phyloP scores from a whole-genome alignment of 2,888 invertebrate species.

The Sisyra terminalis region DNA sequence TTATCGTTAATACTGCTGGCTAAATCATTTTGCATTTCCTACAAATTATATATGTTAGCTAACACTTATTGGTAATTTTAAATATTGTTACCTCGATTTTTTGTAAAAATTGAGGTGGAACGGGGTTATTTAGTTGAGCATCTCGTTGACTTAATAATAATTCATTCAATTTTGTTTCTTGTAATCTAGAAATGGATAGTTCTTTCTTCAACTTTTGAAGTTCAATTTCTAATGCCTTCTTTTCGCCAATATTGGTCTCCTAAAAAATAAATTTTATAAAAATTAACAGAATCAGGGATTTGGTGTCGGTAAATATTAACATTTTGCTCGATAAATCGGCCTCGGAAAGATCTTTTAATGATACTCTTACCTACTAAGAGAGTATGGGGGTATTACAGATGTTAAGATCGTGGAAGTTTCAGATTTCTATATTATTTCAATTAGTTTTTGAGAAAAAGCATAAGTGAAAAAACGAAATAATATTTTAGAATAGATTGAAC shows the following conservation, averaged over 20 bases:
- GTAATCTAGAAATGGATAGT: slow-evolving; percentile 19
- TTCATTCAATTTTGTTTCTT: slow-evolving; percentile 23
- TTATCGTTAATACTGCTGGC: slow-evolving; percentile 33
- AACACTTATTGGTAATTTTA: not conserved
- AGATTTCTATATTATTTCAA: no score
- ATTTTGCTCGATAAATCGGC: no score
- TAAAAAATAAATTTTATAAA: slow-evolving; percentile 14
- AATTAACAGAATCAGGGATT: not conserved
- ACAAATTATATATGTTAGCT: not conserved
- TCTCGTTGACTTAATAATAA: slow-evolving; percentile 13
- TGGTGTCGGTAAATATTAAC: not conserved
- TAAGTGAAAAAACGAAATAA: no score
- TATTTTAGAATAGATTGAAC: no score
- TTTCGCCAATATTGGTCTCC: slow-evolving; percentile 32
- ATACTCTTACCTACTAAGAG: no score
- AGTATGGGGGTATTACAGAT: no score
- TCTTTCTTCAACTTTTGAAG: slow-evolving; percentile 27
- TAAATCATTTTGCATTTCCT: slow-evolving; percentile 33
- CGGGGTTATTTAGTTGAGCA: slow-evolving; percentile 12
- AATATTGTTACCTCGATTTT: slow-evolving; percentile 22
- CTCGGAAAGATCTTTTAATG: no score
- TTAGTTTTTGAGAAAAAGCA: no score
- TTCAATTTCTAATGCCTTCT: slow-evolving; percentile 26
- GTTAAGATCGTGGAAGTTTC: no score
- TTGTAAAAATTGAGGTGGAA: slow-evolving; percentile 21